These are phyloP conservation scores for Iphiclides podalirius DNA, from an alignment of 2,888 invertebrate species.

Conservation along the genomic window DNA sequence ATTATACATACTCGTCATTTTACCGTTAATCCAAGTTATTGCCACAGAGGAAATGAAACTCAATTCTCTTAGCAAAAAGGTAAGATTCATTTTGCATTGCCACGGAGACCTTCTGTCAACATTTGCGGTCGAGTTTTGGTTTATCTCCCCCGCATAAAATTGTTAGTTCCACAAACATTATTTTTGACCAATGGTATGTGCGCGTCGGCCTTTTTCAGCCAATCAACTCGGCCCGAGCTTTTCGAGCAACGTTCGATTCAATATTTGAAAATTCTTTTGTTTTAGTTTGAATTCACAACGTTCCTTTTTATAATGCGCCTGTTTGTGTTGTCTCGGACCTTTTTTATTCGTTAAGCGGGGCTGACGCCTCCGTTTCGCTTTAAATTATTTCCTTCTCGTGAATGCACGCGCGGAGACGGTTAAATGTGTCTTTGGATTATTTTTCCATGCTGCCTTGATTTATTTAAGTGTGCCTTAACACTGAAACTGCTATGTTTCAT, in stretches of 20 bases:
- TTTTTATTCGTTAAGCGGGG: slow-evolving; percentile 11
- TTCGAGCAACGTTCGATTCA: slow-evolving; percentile 45
- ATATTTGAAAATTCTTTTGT: slow-evolving; percentile 47
- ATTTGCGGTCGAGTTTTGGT: slow-evolving; percentile 69
- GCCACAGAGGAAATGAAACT: slow-evolving; percentile 27
- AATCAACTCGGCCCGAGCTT: slow-evolving; percentile 54
- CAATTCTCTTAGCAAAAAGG: slow-evolving; percentile 32
- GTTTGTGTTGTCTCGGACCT: slow-evolving; percentile 15
- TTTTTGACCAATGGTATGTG: slow-evolving; percentile 76
- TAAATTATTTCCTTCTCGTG: background rate
- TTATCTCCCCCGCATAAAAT: slow-evolving; percentile 72
- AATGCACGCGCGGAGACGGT: background rate
- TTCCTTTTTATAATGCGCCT: slow-evolving; percentile 15
- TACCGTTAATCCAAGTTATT: slow-evolving; percentile 27
- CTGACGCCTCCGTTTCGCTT: slow-evolving; percentile 9
- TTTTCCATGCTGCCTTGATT: background rate
- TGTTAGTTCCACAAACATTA: slow-evolving; percentile 71
- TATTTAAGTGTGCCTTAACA: no score
- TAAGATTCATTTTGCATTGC: slow-evolving; percentile 32
- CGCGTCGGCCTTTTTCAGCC: slow-evolving; percentile 62
- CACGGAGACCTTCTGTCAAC: slow-evolving; percentile 57
- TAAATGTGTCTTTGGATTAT: background rate
- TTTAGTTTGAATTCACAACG: slow-evolving; percentile 27
- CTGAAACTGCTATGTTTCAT: no score
- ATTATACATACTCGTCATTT: slow-evolving; percentile 45